phyloP scores from a whole-genome alignment of 2,888 invertebrate species.

The Metallyticus violacea region DNA sequence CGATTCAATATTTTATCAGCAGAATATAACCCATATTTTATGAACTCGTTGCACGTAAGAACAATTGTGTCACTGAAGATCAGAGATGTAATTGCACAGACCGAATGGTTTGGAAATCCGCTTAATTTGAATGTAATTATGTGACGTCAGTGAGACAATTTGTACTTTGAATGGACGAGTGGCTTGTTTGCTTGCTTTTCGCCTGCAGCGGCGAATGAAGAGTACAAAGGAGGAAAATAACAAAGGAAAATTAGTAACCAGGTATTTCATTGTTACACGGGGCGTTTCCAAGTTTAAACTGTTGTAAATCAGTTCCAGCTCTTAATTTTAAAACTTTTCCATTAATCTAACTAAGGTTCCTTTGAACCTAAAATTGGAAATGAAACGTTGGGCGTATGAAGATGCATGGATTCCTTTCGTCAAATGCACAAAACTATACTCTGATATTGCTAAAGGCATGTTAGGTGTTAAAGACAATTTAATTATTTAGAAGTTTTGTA shows the following conservation, averaged over 20 bases:
- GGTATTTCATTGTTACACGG: not conserved
- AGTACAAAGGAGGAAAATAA: not conserved
- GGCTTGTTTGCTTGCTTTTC: not conserved
- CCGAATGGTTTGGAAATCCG: not conserved
- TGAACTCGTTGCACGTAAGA: no score
- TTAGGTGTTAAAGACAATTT: no score
- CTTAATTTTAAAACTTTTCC: not conserved
- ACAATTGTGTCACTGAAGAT: no score
- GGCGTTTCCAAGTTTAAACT: not conserved
- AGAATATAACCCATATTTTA: no score
- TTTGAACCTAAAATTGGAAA: not conserved
- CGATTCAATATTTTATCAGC: no score
- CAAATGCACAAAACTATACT: not conserved
- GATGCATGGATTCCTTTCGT: not conserved
- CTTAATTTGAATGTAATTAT: not conserved
- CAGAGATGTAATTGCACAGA: no score
- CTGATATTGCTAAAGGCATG: no score
- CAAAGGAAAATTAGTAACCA: not conserved
- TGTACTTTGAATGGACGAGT: not conserved
- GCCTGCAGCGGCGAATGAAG: not conserved
- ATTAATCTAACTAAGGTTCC: not conserved
- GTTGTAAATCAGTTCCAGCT: not conserved
- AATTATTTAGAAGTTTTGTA: no score
- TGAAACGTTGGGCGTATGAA: not conserved
- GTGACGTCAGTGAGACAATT: not conserved